Base-by-base conservation (phyloP, 2,113 vertebrate genomes). In the Macquaria ambigua region DNA sequence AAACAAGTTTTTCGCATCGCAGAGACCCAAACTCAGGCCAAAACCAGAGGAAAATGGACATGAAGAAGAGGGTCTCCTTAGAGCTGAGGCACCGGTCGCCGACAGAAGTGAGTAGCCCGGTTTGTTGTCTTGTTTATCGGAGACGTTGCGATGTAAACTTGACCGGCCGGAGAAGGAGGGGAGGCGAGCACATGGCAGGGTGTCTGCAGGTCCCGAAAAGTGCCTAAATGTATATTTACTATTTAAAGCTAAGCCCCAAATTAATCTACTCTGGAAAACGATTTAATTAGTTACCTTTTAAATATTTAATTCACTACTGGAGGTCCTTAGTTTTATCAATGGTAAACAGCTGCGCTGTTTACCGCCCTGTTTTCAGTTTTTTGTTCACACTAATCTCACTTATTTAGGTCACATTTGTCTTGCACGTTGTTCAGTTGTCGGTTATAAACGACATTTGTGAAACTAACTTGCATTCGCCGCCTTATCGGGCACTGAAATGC, bases 81-180 rank as follows among this genome's bases (percentile, higher is more conserved):
- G 95, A 96, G 53, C 87, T 96, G 67, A 83, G 94, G 80, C 94
- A 95, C 88, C 93, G 93, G 90, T 95, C 95, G 6, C 95, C 95
- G 0, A 41, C 90, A 2, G 95, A 97, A 87, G 95, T 95, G 50
- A 93, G 93, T 79, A 1, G 0, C 43, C 18, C 8, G 23, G 28
- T 23, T 67, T 62, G 20, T 23, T 12, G 9, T 15, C 6, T n/a
- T 68, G 39, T 81, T 82, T 85, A 20, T 16, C 59, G 14, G 81
- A 3, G 16, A 50, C 16, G 48, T 18, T 46, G 56, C 37, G 12
- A 34, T 8, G 83, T 73, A 62, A 80, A 90, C 56, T 67, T 64
- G 48, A 61, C 71, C 78, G 71, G 74, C 78, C 59, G 83, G 50
- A 61, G 80, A 18, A 82, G 80, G 80, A 67, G 82, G 43, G 78